Conservation (phyloP, 2,797 vertebrate species). For the Hoplostethus mediterraneus region DNA sequence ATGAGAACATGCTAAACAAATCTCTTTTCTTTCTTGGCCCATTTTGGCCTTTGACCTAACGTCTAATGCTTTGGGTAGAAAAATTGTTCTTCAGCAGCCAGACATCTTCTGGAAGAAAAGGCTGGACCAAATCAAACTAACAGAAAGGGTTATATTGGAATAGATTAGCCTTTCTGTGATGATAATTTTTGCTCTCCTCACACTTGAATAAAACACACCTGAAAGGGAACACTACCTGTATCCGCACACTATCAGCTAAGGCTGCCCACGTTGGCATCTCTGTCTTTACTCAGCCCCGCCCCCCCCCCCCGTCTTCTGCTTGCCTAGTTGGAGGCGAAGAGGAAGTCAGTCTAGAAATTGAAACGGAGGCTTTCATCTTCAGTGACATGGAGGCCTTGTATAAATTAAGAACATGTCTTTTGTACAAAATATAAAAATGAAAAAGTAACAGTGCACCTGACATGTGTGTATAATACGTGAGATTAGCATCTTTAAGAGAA, state of each 20-base stretch:
- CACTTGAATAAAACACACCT: slow-evolving; percentile 58
- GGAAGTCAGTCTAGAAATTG: slow-evolving; percentile 52
- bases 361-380: slow-evolving; percentile 62
- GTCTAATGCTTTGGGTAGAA: slow-evolving; percentile 29
- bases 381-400: slow-evolving; percentile 70
- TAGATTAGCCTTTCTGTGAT: slow-evolving; percentile 64
- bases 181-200: slow-evolving; percentile 43
- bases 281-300: slow-evolving; percentile 62
- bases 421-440: slow-evolving; percentile 65
- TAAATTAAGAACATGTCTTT: slow-evolving; percentile 74
- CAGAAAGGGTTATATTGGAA: slow-evolving; percentile 58
- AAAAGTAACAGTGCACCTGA: slow-evolving; percentile 52
- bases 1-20: slow-evolving; percentile 57
- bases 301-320: slow-evolving; percentile 41
- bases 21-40: slow-evolving; percentile 37
- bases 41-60: slow-evolving; percentile 49
- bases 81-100: slow-evolving; percentile 33
- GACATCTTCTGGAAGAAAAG: slow-evolving; percentile 44
- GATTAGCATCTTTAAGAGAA: slow-evolving; percentile 58
- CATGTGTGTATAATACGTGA: slow-evolving; percentile 51
- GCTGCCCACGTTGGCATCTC: slow-evolving; percentile 60
- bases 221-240: slow-evolving; percentile 68
- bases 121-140: slow-evolving; percentile 73
- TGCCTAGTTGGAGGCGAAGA: slow-evolving; percentile 50
- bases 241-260: slow-evolving; percentile 66